These are phyloP conservation scores for Upupa epops DNA, from an alignment of 2,113 vertebrate genomes.

Conservation along the genomic window DNA sequence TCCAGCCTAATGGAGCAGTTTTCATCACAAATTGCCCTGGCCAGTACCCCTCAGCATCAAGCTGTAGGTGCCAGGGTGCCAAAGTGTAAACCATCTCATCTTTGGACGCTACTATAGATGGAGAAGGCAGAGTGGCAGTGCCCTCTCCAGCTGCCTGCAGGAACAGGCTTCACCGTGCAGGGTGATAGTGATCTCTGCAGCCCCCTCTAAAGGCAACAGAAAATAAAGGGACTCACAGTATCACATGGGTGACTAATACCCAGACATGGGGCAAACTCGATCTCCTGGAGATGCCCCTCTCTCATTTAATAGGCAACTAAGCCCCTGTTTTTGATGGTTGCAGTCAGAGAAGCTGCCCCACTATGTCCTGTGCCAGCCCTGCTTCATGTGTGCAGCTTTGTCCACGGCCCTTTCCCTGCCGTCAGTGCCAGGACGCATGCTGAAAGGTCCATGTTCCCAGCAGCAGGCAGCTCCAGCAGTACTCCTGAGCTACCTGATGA, in stretches of 20 bases:
- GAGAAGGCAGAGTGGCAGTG: neutral
- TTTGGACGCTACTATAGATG: neutral
- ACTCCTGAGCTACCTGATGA: accelerated
- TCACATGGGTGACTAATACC: too few species aligned
- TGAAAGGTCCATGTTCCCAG: accelerated
- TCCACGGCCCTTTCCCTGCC: neutral
- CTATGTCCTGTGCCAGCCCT: accelerated
- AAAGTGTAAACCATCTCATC: neutral
- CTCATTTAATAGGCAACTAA: neutral
- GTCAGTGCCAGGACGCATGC: neutral
- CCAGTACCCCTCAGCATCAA: neutral
- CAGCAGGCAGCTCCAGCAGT: neutral
- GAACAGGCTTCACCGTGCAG: accelerated
- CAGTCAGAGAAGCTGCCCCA: neutral
- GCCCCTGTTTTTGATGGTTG: neutral
- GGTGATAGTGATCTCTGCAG: neutral
- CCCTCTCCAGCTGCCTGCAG: neutral
- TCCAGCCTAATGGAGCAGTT: neutral
- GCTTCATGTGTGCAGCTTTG: neutral
- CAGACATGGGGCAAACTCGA: neutral
- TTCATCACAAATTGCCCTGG: neutral
- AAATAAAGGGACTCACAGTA: neutral
- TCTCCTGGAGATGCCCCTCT: neutral
- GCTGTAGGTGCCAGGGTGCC: neutral
- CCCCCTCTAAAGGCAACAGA: neutral